phyloP scores from a whole-genome alignment of 2,888 invertebrate species.

The Polymixis flavicincta region DNA sequence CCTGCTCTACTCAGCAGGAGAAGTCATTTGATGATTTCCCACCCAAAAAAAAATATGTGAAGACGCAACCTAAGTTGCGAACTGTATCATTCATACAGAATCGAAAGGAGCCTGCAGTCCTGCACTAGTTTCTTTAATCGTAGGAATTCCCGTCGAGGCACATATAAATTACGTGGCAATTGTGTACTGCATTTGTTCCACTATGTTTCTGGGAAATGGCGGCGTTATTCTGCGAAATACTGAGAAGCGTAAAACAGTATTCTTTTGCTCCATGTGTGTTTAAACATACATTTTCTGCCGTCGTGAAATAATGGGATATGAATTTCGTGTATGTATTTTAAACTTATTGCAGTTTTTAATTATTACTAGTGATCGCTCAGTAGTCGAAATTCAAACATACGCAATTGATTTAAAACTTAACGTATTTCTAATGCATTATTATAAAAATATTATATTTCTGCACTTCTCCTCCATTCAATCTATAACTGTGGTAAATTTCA shows the following conservation, averaged over 20 bases:
- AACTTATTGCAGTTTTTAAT: too few species aligned
- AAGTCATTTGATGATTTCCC: too few species aligned
- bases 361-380: too few species aligned
- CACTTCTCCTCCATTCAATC: too few species aligned
- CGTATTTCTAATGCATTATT: too few species aligned
- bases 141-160: slow-evolving; percentile 60
- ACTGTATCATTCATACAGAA: slow-evolving; percentile 49
- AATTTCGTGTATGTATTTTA: too few species aligned
- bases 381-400: too few species aligned
- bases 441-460: too few species aligned
- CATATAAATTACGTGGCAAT: slow-evolving; percentile 69
- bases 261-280: slow-evolving; percentile 27
- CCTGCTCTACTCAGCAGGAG: too few species aligned
- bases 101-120: slow-evolving; percentile 32
- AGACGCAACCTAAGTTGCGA: slow-evolving; percentile 24
- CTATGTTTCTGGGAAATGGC: slow-evolving; percentile 52
- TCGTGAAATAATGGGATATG: neutral
- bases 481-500: too few species aligned
- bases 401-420: too few species aligned
- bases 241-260: slow-evolving; percentile 46
- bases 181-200: slow-evolving; percentile 66
- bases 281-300: slow-evolving; percentile 47
- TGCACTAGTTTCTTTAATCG: slow-evolving; percentile 67
- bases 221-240: slow-evolving; percentile 54
- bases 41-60: neutral